Base-by-base conservation (phyloP, 2,113 vertebrate genomes). In the Circaetus cinerascens region DNA sequence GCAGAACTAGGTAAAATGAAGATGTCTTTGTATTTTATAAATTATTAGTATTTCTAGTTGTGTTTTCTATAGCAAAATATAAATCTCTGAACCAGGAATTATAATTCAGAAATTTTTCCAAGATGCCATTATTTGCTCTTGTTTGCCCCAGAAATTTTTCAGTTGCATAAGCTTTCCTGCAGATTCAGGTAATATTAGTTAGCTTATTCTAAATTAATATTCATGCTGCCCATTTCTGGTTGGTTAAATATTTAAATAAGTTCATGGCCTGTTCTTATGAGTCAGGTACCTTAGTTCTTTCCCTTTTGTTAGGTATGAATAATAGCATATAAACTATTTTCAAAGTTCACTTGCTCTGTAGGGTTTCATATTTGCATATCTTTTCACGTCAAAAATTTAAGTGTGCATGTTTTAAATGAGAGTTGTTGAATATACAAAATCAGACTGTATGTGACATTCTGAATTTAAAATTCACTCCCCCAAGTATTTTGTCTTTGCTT, bases 181-280 rank as follows among this genome's bases (percentile, higher is more conserved):
- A 73, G 67, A 85, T 68, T 82, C 41, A 82, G 22, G 79, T 77
- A 22, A 34, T 74, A 29, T 82, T 90, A 74, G 30, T 77, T 89
- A 40, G 6, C 13, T 90, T 96, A 38, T 91, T 93, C 34, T 34
- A 67, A 51, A 36, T 78, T 62, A 85, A 41, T 86, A 80, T 87
- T 95, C 23, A 60, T 43, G n/a, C 43, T 92, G 30, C 36, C 46
- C 13, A 4, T 89, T 56, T 95, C 63, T 92, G 41, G 20, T 78
- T 79, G 43, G 15, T 86, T 92, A 50, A 96, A 79, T 81, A 88
- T 85, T 97, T 96, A 68, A 88, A 21, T 69, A 53, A 74, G 55
- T 97, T 94, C 68, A 75, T 56, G 11, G 27, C 68, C 46, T 93
- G 12, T 64, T 72, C 55, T 86, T 90, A n/a, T 25, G 40, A 88